These are phyloP conservation scores for Ramphastos sulfuratus DNA, from an alignment of 2,113 vertebrate genomes.

Conservation along the genomic window DNA sequence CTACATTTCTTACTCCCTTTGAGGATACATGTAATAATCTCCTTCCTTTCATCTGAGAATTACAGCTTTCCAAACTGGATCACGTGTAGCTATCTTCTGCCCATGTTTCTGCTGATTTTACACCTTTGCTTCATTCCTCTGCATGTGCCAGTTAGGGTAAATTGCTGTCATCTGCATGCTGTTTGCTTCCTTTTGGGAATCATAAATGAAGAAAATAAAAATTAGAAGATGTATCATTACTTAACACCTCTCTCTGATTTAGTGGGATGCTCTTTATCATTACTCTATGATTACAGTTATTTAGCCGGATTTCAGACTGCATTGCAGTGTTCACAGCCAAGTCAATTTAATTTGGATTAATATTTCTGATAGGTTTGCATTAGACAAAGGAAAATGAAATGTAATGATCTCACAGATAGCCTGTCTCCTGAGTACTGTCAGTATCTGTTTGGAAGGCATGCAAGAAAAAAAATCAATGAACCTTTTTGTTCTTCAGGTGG, in stretches of 20 bases:
- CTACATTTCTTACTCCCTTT: not conserved
- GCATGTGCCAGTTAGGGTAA: not conserved
- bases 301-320: conserved; percentile 4
- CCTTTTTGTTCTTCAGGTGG: not conserved
- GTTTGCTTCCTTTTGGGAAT: not conserved
- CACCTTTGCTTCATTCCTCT: not conserved
- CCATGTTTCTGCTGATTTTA: not conserved
- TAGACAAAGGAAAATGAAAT: not conserved
- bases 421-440: not conserved
- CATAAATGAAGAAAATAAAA: not conserved
- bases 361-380: not conserved
- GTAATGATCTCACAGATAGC: not conserved
- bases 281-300: not conserved
- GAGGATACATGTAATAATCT: not conserved
- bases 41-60: not conserved
- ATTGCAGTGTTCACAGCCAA: not conserved
- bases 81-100: not conserved
- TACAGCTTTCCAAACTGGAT: not conserved
- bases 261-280: not conserved
- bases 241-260: conserved; percentile 5
- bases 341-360: not conserved
- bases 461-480: not conserved
- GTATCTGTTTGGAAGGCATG: not conserved
- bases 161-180: not conserved
- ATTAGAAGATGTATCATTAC: not conserved